A percentile compares a stretch with the other conserved stretches of the same genome.
Evolutionary conservation across 2,888 invertebrate species (phyloP).

Genomic region (Apeira syringaria): DNA sequence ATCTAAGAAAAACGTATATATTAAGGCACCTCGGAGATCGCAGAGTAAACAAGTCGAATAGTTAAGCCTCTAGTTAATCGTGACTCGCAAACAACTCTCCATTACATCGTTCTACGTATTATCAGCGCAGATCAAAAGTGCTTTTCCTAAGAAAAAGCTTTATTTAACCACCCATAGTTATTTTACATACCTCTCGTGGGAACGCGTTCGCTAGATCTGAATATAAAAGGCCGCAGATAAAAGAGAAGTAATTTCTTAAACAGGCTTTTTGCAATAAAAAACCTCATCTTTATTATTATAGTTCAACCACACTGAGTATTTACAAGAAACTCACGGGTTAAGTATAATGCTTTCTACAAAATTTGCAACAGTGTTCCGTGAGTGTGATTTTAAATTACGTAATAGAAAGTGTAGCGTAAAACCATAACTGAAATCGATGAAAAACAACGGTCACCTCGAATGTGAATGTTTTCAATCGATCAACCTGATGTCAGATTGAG

Average conservation of each 20-base stretch:
- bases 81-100: slow-evolving; percentile 15
- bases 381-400: too few species aligned
- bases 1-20: too few species aligned
- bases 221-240: slow-evolving; percentile 23
- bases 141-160: slow-evolving; percentile 20
- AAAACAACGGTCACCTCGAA: slow-evolving; percentile 27
- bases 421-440: slow-evolving; percentile 27
- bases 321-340: too few species aligned
- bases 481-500: slow-evolving; percentile 45
- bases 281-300: background rate
- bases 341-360: too few species aligned
- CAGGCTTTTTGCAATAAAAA: slow-evolving; percentile 5
- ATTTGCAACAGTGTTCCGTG: too few species aligned
- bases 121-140: slow-evolving; percentile 17
- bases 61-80: background rate
- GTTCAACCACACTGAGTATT: too few species aligned
- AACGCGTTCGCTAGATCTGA: slow-evolving; percentile 16
- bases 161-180: slow-evolving; percentile 15
- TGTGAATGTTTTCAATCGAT: slow-evolving; percentile 43
- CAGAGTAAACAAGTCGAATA: too few species aligned
- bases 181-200: slow-evolving; percentile 17
- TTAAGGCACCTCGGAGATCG: too few species aligned
- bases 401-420: slow-evolving; percentile 32
- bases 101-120: slow-evolving; percentile 11
- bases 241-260: slow-evolving; percentile 18